Evolutionary conservation across 2,888 invertebrate species (phyloP).

Genomic region (Pristionchus mayeri): DNA sequence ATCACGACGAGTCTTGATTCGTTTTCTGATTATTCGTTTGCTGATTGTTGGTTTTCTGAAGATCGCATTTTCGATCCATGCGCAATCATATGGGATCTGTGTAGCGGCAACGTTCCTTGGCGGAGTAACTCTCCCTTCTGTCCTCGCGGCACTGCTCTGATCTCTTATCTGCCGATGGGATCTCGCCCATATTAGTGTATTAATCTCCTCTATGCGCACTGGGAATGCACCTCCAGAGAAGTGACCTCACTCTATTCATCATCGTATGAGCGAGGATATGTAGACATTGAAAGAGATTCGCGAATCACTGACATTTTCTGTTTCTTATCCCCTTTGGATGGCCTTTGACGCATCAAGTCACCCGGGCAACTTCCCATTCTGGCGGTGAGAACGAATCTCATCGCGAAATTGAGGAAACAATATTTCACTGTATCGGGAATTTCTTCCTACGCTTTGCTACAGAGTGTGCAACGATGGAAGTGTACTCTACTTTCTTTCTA

Average conservation of each 20-base stretch:
- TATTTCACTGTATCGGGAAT: too few relatives aligned
- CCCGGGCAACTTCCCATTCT: too few relatives aligned
- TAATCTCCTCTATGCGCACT: neutral
- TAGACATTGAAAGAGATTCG: neutral
- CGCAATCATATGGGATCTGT: neutral
- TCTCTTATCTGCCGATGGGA: neutral
- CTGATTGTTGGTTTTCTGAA: neutral
- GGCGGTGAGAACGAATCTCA: too few relatives aligned
- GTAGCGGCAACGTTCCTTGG: neutral
- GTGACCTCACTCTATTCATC: neutral
- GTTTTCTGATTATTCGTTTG: neutral
- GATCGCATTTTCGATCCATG: neutral
- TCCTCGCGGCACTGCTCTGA: neutral
- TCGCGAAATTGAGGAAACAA: too few relatives aligned
- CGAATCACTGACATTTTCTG: neutral
- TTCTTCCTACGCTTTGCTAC: too few relatives aligned
- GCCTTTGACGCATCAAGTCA: neutral
- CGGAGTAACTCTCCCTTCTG: too few relatives aligned
- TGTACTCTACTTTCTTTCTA: too few relatives aligned
- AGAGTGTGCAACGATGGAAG: too few relatives aligned
- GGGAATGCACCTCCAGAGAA: too few relatives aligned
- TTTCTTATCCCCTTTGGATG: too few relatives aligned
- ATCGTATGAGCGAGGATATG: neutral
- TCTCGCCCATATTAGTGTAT: neutral
- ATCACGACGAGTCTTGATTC: neutral